Percentiles rank a stretch among this genome's conserved stretches.
These are phyloP conservation scores for Typhlomys cinereus DNA, from an alignment of 2,113 vertebrate genomes.

Conservation along the genomic window DNA sequence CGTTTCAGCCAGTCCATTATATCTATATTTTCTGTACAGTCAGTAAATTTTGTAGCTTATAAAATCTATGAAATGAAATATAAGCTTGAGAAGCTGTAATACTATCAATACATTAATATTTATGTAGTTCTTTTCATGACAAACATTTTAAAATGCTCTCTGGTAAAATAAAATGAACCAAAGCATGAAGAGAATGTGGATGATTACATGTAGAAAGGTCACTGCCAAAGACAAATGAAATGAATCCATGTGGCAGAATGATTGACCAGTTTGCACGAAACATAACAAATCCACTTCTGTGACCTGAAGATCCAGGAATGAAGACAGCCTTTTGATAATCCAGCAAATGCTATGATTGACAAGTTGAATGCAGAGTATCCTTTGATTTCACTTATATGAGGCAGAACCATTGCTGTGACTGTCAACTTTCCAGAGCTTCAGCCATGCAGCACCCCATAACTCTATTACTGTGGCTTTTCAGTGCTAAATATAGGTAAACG, in stretches of 20 bases:
- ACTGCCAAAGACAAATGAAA: conserved; percentile 71
- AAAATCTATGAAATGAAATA: conserved; percentile 85
- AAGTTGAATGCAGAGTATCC: not conserved
- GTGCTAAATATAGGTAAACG: conserved; percentile 44
- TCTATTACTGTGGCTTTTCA: conserved; percentile 37
- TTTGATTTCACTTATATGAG: not conserved
- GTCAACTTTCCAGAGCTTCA: not conserved
- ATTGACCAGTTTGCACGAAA: conserved; percentile 53
- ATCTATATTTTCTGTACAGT: conserved; percentile 83
- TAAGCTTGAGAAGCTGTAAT: conserved; percentile 82
- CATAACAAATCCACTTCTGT: not conserved
- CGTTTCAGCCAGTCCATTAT: conserved; percentile 85
- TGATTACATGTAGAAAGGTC: conserved; percentile 78
- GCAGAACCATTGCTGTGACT: not conserved
- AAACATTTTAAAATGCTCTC: conserved; percentile 81
- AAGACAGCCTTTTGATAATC: not conserved
- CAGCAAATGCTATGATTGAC: conserved; percentile 1
- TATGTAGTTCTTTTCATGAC: conserved; percentile 85
- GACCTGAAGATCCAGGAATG: not conserved
- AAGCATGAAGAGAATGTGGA: conserved; percentile 77
- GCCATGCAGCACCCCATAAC: not conserved
- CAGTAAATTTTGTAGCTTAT: conserved; percentile 86
- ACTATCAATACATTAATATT: conserved; percentile 88
- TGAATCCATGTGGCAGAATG: conserved; percentile 55
- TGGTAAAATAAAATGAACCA: conserved; percentile 82